phyloP scores from a whole-genome alignment of 2,888 invertebrate species.

The Tenthredo livida region DNA sequence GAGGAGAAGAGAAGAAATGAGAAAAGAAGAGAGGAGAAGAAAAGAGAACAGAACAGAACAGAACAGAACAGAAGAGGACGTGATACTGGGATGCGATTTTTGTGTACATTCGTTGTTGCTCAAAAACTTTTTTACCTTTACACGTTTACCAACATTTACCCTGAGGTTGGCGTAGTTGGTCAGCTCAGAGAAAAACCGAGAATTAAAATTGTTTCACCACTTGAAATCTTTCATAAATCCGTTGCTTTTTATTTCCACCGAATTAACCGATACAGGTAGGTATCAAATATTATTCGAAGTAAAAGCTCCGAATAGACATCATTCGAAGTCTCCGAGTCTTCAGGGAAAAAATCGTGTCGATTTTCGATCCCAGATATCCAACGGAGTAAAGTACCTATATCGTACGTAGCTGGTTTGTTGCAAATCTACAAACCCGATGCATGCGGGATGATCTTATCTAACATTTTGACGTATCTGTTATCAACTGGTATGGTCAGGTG shows the following conservation, averaged over 20 bases:
- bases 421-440: neutral
- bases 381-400: neutral
- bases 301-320: too few relatives aligned
- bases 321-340: too few relatives aligned
- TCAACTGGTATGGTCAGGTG: neutral
- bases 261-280: too few relatives aligned
- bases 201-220: neutral
- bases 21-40: neutral
- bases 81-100: constrained; percentile 2
- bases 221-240: neutral
- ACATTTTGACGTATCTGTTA: constrained; percentile 17
- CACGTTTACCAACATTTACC: neutral
- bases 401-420: neutral
- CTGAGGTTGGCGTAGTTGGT: neutral
- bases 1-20: neutral
- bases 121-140: constrained; percentile 5
- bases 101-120: constrained; percentile 16
- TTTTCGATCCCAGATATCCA: too few relatives aligned
- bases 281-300: too few relatives aligned
- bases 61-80: neutral
- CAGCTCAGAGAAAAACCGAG: neutral
- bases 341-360: too few relatives aligned
- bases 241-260: neutral
- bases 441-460: constrained; percentile 3
- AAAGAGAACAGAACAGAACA: neutral